Evolutionary conservation across 2,797 vertebrate species (phyloP).

Genomic region (Xerus rutilus): DNA sequence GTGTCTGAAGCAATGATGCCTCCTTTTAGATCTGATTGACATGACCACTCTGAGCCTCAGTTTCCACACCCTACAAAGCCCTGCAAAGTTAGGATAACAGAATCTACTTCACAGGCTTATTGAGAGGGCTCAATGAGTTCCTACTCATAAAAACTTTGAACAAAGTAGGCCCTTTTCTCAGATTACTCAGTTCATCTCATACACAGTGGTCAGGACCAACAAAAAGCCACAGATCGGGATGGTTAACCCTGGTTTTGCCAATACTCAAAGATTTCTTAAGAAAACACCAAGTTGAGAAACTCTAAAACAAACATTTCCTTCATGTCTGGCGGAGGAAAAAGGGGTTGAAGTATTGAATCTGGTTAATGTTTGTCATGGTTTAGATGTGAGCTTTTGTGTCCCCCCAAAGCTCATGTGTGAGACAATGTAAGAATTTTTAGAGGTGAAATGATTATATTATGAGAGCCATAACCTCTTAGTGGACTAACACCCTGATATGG

Average conservation of each 20-base stretch:
- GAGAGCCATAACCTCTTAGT: too few relatives aligned
- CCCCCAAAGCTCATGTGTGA: too few relatives aligned
- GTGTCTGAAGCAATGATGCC: background rate
- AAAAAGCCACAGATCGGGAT: background rate
- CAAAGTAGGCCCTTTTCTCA: background rate
- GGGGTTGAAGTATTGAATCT: background rate
- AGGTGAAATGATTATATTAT: too few relatives aligned
- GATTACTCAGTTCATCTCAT: background rate
- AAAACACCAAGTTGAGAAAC: background rate
- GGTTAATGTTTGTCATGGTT: too few relatives aligned
- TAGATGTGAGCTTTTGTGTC: too few relatives aligned
- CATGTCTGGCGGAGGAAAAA: background rate
- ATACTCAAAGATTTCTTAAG: background rate
- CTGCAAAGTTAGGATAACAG: background rate
- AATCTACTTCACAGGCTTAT: background rate
- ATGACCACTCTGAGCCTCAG: background rate
- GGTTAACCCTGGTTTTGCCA: rapidly evolving
- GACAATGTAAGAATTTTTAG: too few relatives aligned
- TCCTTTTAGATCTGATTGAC: background rate
- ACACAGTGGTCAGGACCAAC: background rate
- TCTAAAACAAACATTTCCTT: background rate
- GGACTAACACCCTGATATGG: too few relatives aligned
- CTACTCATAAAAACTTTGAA: background rate
- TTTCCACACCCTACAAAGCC: background rate
- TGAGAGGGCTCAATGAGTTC: background rate